A percentile compares a stretch with the other conserved stretches of the same genome.
Conservation (phyloP, 2,797 vertebrate genomes). For the Babyrousa celebensis region DNA sequence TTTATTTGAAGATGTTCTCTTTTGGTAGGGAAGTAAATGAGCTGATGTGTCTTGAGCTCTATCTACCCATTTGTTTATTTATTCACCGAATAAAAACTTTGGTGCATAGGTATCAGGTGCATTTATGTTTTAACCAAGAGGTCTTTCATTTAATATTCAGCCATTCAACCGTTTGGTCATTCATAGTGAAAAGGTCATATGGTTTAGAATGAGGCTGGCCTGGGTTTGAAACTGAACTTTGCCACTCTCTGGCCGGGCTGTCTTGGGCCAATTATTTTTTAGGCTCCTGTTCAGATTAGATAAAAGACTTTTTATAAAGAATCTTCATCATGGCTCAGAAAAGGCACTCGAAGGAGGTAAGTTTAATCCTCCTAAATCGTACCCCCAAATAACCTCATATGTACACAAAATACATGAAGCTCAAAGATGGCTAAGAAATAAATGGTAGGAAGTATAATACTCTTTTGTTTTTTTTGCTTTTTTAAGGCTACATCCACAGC, state of each 20-base stretch:
- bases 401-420: background rate
- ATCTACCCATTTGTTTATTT: conserved; percentile 40
- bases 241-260: background rate
- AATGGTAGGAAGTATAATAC: background rate
- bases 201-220: conserved; percentile 7
- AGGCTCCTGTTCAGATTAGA: conserved; percentile 38
- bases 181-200: conserved; percentile 6
- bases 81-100: conserved; percentile 59
- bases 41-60: background rate
- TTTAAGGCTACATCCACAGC: too few species aligned
- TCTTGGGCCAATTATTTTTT: conserved; percentile 49
- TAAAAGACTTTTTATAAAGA: conserved; percentile 42
- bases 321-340: background rate
- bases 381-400: background rate
- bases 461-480: background rate
- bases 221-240: conserved; percentile 47
- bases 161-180: conserved; percentile 28
- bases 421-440: background rate
- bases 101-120: background rate
- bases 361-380: background rate
- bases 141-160: conserved; percentile 49
- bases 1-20: conserved; percentile 72
- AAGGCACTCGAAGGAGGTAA: background rate
- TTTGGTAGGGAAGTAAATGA: conserved; percentile 31
- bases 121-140: conserved; percentile 18